Evolutionary conservation across 2,797 vertebrate genomes (phyloP).

Genomic region (Mycteria americana): DNA sequence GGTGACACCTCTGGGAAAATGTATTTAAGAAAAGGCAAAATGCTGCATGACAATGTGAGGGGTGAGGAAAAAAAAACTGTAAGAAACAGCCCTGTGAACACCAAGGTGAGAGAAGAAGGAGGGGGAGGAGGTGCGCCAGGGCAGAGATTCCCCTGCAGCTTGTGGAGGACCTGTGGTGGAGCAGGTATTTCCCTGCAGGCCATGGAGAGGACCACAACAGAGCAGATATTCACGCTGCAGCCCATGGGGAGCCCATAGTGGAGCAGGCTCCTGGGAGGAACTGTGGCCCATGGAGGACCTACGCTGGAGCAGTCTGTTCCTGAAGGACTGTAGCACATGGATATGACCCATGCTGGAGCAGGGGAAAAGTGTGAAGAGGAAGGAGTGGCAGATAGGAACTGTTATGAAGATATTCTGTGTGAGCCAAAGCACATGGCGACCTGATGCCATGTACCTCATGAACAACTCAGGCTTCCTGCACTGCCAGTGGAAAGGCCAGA

Average conservation of each 20-base stretch:
- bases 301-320: neutral
- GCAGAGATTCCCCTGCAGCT: neutral
- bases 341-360: neutral
- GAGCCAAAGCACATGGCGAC: neutral
- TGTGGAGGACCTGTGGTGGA: neutral
- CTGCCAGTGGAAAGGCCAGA: neutral
- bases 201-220: no score
- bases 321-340: neutral
- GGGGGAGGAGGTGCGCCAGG: neutral
- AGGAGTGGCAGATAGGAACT: neutral
- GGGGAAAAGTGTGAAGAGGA: neutral
- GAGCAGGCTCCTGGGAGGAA: neutral
- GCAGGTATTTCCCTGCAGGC: no score
- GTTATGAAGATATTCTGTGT: neutral
- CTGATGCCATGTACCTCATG: neutral
- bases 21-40: neutral
- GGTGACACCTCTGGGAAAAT: neutral
- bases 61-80: neutral
- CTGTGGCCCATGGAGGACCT: neutral
- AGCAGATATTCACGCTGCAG: neutral
- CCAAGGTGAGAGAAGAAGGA: neutral
- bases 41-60: neutral
- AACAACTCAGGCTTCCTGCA: neutral
- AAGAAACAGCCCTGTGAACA: neutral
- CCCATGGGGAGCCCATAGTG: neutral